Evolutionary conservation across 2,797 vertebrate species (phyloP).

Genomic region (Mormyrops boulengeri): DNA sequence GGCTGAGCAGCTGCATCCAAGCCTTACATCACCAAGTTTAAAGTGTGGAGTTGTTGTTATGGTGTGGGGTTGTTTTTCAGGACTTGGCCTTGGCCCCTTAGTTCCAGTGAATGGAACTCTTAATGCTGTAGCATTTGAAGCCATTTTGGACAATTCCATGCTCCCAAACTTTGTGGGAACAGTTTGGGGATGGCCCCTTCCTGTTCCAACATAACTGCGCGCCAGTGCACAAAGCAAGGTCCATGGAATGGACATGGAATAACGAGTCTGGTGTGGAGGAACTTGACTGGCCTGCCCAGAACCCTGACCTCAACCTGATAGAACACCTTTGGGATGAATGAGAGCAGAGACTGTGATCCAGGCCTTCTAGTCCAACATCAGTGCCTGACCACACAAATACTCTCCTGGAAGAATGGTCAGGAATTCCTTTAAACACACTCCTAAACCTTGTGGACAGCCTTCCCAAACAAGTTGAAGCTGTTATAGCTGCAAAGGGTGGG

Average conservation of each 20-base stretch:
- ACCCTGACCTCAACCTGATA: background rate
- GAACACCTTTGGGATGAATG: background rate
- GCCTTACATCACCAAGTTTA: too few species aligned
- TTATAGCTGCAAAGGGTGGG: background rate
- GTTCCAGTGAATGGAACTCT: background rate
- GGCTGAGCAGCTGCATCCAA: too few species aligned
- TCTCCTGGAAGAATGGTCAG: background rate
- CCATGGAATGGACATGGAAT: background rate
- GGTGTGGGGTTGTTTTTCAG: too few species aligned
- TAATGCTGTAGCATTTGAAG: background rate
- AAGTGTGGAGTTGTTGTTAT: too few species aligned
- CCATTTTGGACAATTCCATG: background rate
- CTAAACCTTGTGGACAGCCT: background rate
- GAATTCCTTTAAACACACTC: background rate
- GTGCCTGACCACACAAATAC: background rate
- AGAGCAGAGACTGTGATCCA: background rate
- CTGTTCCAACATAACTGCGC: background rate
- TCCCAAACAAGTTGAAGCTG: background rate
- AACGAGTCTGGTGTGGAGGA: background rate
- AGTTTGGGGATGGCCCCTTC: background rate
- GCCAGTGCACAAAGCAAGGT: background rate
- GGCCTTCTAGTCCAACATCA: background rate
- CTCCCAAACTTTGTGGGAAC: background rate
- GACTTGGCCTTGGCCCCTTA: background rate
- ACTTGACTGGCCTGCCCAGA: background rate